Conservation (phyloP, 1,140 invertebrate species). For the Phymorhynchus buccinoides region DNA sequence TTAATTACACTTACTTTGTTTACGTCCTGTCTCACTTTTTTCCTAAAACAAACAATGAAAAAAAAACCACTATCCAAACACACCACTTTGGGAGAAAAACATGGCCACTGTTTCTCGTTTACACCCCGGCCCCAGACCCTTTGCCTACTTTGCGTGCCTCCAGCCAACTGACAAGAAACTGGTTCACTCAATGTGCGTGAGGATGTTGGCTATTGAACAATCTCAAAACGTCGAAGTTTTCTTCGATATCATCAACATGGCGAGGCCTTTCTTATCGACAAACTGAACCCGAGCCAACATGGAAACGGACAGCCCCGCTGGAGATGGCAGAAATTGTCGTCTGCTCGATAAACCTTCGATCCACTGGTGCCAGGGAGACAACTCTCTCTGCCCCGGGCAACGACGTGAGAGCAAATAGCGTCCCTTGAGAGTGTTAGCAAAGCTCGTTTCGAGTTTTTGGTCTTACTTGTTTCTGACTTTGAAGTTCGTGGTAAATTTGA, state of each 20-base stretch:
- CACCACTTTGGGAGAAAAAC: background rate
- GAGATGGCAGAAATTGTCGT: constrained; percentile 25
- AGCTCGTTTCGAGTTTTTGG: too few species aligned
- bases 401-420: background rate
- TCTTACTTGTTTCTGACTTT: too few species aligned
- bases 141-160: constrained; percentile 33
- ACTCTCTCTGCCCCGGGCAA: background rate
- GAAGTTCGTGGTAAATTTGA: too few species aligned
- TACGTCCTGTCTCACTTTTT: background rate
- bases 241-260: constrained; percentile 41
- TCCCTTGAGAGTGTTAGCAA: too few species aligned
- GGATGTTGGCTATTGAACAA: constrained; percentile 37
- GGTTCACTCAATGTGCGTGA: constrained; percentile 29
- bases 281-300: constrained; percentile 34
- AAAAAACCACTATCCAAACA: constrained; percentile 41
- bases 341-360: constrained; percentile 29
- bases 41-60: constrained; percentile 4
- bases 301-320: constrained; percentile 37
- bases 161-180: constrained; percentile 5
- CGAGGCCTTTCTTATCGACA: constrained; percentile 33
- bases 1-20: background rate
- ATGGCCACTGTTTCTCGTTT: constrained; percentile 23
- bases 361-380: constrained; percentile 13
- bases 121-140: constrained; percentile 21
- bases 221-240: constrained; percentile 41